Percentiles rank a stretch among this genome's conserved stretches.
Evolutionary conservation across 1,140 invertebrate species (phyloP).

Genomic region (Cepaea nemoralis): DNA sequence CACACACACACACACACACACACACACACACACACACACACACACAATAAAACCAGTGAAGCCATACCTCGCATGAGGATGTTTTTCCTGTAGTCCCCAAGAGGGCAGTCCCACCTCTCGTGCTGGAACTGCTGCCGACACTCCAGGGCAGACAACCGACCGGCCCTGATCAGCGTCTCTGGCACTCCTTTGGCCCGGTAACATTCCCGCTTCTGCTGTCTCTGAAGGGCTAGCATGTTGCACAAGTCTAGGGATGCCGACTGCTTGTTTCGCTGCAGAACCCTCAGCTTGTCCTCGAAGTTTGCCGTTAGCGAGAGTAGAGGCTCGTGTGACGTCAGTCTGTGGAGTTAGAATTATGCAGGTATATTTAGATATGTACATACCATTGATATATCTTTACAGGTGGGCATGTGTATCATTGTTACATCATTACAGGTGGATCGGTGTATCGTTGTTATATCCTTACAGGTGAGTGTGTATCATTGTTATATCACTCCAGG

Average conservation of each 20-base stretch:
- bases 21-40: no score
- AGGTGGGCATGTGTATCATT: no score
- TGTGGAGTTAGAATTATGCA: no score
- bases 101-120: slow-evolving; percentile 70
- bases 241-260: slow-evolving; percentile 49
- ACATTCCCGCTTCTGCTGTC: slow-evolving; percentile 61
- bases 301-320: slow-evolving; percentile 35
- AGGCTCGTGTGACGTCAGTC: slow-evolving; percentile 43
- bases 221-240: slow-evolving; percentile 57
- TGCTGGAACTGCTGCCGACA: slow-evolving; percentile 68
- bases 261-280: slow-evolving; percentile 41
- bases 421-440: no score
- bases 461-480: no score
- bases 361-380: no score
- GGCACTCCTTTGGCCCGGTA: slow-evolving; percentile 54
- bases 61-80: slow-evolving; percentile 59
- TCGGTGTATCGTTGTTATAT: no score
- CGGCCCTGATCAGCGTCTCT: slow-evolving; percentile 55
- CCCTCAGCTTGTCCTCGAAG: slow-evolving; percentile 34
- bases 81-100: slow-evolving; percentile 57
- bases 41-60: no score
- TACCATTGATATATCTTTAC: no score
- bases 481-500: no score
- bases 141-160: slow-evolving; percentile 62
- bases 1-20: no score